These are phyloP conservation scores for Pseudochirops cupreus DNA, from an alignment of 2,797 vertebrate genomes.

Conservation along the genomic window DNA sequence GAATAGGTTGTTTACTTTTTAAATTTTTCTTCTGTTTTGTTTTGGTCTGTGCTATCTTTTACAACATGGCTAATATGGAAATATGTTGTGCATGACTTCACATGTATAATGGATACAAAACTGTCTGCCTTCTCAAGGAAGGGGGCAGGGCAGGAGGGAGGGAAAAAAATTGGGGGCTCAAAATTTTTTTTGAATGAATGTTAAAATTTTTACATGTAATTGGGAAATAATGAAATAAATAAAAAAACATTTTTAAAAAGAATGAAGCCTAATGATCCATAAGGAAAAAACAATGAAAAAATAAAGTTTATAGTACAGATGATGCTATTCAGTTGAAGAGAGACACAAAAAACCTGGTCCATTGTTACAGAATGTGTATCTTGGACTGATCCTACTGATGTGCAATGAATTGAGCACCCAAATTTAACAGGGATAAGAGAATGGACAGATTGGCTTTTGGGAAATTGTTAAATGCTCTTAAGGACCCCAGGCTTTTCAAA, in stretches of 20 bases:
- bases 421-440: not conserved
- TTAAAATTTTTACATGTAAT: not conserved
- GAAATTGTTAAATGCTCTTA: not conserved
- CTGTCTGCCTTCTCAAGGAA: not conserved
- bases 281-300: not conserved
- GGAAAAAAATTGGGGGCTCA: not conserved
- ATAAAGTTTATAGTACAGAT: not conserved
- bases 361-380: not conserved
- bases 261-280: not conserved
- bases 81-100: not conserved
- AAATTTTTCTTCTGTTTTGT: not conserved
- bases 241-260: not conserved
- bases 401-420: not conserved
- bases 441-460: not conserved
- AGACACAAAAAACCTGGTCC: not conserved
- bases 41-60: not conserved
- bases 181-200: not conserved
- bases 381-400: not conserved
- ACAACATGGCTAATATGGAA: not conserved
- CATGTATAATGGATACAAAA: not conserved
- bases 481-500: not conserved
- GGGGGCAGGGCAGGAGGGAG: not conserved
- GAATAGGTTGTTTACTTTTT: not conserved
- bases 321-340: not conserved
- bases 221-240: not conserved